Base-by-base conservation (phyloP, 2,888 invertebrate species). In the Odontomyia ornata region DNA sequence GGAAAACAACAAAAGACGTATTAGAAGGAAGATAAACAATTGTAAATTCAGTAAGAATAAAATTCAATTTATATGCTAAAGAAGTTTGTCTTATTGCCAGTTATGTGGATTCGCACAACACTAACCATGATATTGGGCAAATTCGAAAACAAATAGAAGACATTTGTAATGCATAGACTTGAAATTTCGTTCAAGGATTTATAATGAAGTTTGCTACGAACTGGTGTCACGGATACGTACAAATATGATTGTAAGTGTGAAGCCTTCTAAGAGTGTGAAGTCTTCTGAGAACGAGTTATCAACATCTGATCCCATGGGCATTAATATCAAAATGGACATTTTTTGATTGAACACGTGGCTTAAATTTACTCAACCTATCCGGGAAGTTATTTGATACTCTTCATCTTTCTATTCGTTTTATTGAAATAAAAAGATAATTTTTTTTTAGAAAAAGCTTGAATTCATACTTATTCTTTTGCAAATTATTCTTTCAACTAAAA, bases 121-220 rank as follows among this genome's bases (percentile, higher is more conserved):
- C 52, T 52, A 18, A 52, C 15, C 52, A 15, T n/a, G 52, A 52
- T 52, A 52, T 52, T 18, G 18, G 2, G n/a, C 15, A 30, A 64
- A 64, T 64, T 30, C 30, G 64, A 64, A 28, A 30, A n/a, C 30
- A 64, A 64, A 30, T 64, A 28, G 18, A 27, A 28, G 23, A 60
- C 60, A 60, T 60, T 60, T 60, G 60, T 25, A 60, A 60, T 60
- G 60, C 60, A 60, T 23, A 60, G 60, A 52, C n/a, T 52, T 15
- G 43, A 13, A 18, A n/a, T 52, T 52, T 52, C 18, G 18, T 52
- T 52, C 52, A 52, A 52, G 3, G 18, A 18, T n/a, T 13, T 52
- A n/a, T 52, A 52, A 52, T 52, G 52, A 52, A 52, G 52, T 52
- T 52, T 52, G 5, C 36, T 52, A 9, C 5, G 52, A 52, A 52